Evolutionary conservation across 2,797 vertebrate genomes (phyloP).

Genomic region (Chrosomus eos): DNA sequence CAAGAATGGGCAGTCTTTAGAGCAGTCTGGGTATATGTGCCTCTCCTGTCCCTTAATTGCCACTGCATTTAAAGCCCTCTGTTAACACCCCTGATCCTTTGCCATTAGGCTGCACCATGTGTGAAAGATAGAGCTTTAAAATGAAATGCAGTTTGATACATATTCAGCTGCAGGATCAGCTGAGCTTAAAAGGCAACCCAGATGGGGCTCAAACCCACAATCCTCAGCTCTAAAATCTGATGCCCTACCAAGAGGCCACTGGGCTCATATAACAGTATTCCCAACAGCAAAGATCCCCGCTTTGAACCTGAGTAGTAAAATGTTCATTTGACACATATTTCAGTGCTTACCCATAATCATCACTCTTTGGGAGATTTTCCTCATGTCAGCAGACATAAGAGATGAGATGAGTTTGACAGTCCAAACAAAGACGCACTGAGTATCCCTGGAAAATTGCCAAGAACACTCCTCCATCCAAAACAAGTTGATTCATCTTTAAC

Average conservation of each 20-base stretch:
- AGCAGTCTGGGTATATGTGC: not conserved
- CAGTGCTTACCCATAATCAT: conserved; percentile 71
- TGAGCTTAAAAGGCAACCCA: conserved; percentile 31
- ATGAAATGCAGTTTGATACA: conserved; percentile 31
- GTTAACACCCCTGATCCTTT: conserved; percentile 23
- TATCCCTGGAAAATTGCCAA: conserved; percentile 35
- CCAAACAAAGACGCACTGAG: conserved; percentile 69
- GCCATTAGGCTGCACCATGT: conserved; percentile 30
- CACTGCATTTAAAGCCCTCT: conserved; percentile 24
- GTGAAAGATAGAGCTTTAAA: conserved; percentile 30
- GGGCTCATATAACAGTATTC: conserved; percentile 22
- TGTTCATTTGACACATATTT: conserved; percentile 66
- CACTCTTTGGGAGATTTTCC: conserved; percentile 61
- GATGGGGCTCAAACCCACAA: conserved; percentile 39
- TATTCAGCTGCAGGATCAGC: conserved; percentile 28
- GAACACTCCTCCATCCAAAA: conserved; percentile 42
- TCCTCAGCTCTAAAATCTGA: conserved; percentile 18
- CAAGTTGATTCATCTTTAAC: conserved; percentile 66
- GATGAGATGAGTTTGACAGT: conserved; percentile 78
- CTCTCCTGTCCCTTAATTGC: conserved; percentile 21
- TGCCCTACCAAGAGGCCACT: conserved; percentile 28
- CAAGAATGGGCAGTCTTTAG: not conserved
- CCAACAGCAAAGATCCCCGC: conserved; percentile 14
- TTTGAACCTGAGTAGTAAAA: conserved; percentile 51
- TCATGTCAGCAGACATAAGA: conserved; percentile 76